phyloP scores from a whole-genome alignment of 2,113 vertebrate genomes.

The Grallaria varia region DNA sequence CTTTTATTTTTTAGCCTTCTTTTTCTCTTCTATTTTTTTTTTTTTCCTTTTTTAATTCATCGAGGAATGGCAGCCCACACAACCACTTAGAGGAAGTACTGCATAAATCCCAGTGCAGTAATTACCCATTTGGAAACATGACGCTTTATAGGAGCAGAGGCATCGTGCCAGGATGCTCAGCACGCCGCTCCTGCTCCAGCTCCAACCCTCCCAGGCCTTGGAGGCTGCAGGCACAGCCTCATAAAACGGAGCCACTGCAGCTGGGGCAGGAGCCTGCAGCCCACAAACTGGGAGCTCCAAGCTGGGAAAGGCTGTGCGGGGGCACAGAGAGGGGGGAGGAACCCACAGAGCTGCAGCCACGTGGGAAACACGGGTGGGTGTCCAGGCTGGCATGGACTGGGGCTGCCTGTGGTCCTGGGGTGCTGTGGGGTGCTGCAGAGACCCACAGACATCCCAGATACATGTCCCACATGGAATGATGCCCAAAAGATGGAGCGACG shows the following conservation, averaged over 20 bases:
- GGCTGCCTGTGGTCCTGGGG: neutral
- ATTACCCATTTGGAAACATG: slow-evolving; percentile 67
- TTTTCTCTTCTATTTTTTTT: neutral
- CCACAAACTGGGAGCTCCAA: neutral
- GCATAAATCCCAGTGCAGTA: slow-evolving; percentile 65
- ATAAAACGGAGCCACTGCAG: slow-evolving; percentile 3
- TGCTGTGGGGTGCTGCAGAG: neutral
- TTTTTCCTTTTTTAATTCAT: neutral
- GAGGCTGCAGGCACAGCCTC: neutral
- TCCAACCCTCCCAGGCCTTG: slow-evolving; percentile 47
- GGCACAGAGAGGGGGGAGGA: rapidly evolving
- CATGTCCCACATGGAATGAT: rapidly evolving
- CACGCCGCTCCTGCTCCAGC: slow-evolving; percentile 45
- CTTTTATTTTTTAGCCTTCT: neutral
- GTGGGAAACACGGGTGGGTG: rapidly evolving
- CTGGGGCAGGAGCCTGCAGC: slow-evolving; percentile 21
- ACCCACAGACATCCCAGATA: rapidly evolving
- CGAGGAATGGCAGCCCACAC: slow-evolving; percentile 21
- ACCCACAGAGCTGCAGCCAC: too few species aligned
- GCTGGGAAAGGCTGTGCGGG: neutral
- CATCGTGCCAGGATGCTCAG: slow-evolving; percentile 53
- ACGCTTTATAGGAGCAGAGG: slow-evolving; percentile 49
- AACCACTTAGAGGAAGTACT: slow-evolving; percentile 11
- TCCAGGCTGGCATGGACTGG: rapidly evolving
- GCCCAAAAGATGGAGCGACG: neutral